phyloP scores from a whole-genome alignment of 2,888 invertebrate genomes.

The Caenorhabditis afra region DNA sequence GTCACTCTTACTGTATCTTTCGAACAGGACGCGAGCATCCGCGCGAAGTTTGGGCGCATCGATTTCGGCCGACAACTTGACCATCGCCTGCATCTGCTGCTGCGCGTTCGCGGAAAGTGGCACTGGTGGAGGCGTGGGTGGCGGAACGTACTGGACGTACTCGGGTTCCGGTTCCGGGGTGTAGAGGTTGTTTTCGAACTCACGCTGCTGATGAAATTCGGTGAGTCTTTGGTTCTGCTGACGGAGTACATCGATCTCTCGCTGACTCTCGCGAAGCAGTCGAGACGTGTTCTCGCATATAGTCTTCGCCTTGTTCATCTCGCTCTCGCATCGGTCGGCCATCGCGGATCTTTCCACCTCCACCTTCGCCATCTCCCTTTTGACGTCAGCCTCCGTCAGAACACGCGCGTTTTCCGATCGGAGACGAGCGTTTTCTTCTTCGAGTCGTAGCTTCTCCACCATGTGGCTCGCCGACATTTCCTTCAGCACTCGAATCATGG shows the following conservation, averaged over 20 bases:
- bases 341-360: constrained; percentile 2
- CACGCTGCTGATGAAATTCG: neutral
- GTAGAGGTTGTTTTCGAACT: neutral
- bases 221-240: neutral
- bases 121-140: neutral
- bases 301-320: constrained; percentile 15
- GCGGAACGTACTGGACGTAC: neutral
- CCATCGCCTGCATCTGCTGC: neutral
- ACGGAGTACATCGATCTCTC: constrained; percentile 5
- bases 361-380: neutral
- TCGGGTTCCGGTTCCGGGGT: constrained; percentile 9
- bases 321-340: constrained; percentile 9
- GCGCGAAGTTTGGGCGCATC: neutral
- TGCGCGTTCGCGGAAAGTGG: neutral
- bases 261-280: constrained; percentile 18
- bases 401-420: constrained; percentile 5
- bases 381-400: neutral
- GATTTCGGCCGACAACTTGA: constrained; percentile 13
- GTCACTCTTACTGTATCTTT: neutral
- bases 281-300: constrained; percentile 11
- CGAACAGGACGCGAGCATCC: constrained; percentile 3
- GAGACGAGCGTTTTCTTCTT: constrained; percentile 17
- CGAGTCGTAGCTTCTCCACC: constrained; percentile 1
- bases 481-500: constrained; percentile 6
- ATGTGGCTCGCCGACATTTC: constrained; percentile 20